Evolutionary conservation across 2,113 vertebrate species (phyloP).

Genomic region (Eptatretus burgeri): DNA sequence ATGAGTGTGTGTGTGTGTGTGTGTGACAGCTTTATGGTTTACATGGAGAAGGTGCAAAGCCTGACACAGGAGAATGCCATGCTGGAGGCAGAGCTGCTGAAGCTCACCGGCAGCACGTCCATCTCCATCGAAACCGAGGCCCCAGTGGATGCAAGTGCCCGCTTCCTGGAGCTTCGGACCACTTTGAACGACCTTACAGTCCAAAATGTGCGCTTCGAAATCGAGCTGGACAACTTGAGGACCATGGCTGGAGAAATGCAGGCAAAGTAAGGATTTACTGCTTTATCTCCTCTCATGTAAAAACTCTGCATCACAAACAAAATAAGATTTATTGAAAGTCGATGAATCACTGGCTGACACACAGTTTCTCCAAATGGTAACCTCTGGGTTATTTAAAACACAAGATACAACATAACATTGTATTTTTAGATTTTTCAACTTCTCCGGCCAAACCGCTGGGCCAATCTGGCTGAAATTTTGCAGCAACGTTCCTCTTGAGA

Average conservation of each 20-base stretch:
- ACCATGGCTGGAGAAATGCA: background rate
- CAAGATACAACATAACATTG: too few species aligned
- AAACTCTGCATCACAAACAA: too few species aligned
- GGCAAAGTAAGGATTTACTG: background rate
- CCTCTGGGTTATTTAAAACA: too few species aligned
- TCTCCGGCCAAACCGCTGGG: too few species aligned
- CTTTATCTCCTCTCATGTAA: too few species aligned
- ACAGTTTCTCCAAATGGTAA: too few species aligned
- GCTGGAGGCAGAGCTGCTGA: background rate
- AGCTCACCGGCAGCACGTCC: background rate
- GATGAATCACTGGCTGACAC: too few species aligned
- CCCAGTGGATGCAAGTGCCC: background rate
- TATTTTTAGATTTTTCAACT: too few species aligned
- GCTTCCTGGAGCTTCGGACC: slow-evolving; percentile 1
- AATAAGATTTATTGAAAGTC: too few species aligned
- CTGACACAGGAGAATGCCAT: background rate
- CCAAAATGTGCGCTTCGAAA: background rate
- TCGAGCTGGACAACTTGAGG: background rate
- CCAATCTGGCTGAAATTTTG: too few species aligned
- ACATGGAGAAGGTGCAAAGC: slow-evolving; percentile 5
- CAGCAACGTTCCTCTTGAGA: too few species aligned
- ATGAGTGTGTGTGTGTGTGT: too few species aligned
- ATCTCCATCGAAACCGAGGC: background rate
- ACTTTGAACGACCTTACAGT: background rate
- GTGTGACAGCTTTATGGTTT: background rate